A percentile compares a stretch with the other conserved stretches of the same genome.
Evolutionary conservation across 2,797 vertebrate species (phyloP).

Genomic region (Naso thynnoides): DNA sequence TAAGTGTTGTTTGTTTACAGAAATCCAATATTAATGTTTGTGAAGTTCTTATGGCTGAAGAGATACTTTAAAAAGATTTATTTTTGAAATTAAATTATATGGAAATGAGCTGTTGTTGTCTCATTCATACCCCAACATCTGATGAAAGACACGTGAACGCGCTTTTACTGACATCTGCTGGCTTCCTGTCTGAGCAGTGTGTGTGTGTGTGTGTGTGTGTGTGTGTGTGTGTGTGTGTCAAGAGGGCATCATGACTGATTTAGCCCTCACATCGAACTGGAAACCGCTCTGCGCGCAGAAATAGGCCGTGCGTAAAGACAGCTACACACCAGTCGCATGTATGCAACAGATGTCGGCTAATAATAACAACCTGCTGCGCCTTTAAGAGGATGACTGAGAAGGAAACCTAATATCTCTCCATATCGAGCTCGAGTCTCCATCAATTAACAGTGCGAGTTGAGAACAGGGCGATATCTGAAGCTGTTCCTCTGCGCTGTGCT

Average conservation of each 20-base stretch:
- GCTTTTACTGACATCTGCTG: constrained; percentile 29
- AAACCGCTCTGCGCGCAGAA: constrained; percentile 24
- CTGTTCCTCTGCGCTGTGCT: not conserved
- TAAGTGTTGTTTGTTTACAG: constrained; percentile 75
- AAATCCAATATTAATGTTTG: constrained; percentile 62
- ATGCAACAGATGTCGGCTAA: constrained; percentile 80
- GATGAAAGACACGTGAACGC: constrained; percentile 22
- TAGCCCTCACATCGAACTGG: constrained; percentile 33
- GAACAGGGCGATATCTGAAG: constrained; percentile 1
- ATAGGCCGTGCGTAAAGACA: constrained; percentile 45
- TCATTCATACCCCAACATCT: constrained; percentile 20
- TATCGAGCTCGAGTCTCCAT: constrained; percentile 51
- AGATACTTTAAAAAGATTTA: constrained; percentile 83
- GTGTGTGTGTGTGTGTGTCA: not conserved
- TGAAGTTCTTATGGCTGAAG: constrained; percentile 66
- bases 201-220: not conserved
- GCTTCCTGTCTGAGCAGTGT: not conserved
- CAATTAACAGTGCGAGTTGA: constrained; percentile 48
- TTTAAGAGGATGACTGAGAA: constrained; percentile 78
- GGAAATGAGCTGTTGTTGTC: constrained; percentile 47
- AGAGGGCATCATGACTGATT: constrained; percentile 32
- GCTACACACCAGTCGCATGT: constrained; percentile 44
- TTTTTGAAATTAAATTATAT: constrained; percentile 86
- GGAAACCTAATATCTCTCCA: constrained; percentile 70
- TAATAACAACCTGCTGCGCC: constrained; percentile 75